A percentile compares a stretch with the other conserved stretches of the same genome.
These are phyloP conservation scores for Arctopsyche grandis DNA, from an alignment of 1,140 invertebrate species.

Conservation along the genomic window DNA sequence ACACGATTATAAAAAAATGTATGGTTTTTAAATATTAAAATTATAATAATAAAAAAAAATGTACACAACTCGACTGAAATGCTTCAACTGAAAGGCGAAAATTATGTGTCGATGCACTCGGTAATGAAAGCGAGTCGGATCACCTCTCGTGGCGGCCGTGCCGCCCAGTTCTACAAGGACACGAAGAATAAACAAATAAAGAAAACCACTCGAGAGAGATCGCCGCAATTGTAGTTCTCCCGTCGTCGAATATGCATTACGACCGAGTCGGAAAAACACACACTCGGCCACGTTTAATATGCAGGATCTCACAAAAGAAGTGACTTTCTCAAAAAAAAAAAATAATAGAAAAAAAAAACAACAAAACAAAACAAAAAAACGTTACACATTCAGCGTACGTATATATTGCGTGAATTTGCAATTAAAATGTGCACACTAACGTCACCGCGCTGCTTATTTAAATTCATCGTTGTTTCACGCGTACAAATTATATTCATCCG, in stretches of 20 bases:
- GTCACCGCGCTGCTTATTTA: no score
- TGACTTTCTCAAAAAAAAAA: no score
- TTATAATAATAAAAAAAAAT: slow-evolving; percentile 15
- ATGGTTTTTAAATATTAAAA: slow-evolving; percentile 1
- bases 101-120: slow-evolving; percentile 14
- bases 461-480: no score
- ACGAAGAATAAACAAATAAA: not conserved
- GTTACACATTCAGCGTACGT: no score
- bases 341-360: no score
- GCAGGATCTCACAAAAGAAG: no score
- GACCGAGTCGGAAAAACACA: no score
- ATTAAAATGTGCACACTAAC: no score
- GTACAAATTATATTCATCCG: no score
- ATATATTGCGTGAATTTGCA: no score
- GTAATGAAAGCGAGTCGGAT: not conserved
- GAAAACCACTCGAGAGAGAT: not conserved
- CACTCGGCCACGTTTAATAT: no score
- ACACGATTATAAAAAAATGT: slow-evolving; percentile 15
- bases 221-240: not conserved
- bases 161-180: not conserved
- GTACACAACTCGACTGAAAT: slow-evolving; percentile 20
- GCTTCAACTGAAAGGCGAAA: slow-evolving; percentile 7
- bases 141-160: not conserved
- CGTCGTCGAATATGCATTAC: not conserved
- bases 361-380: no score